phyloP scores from a whole-genome alignment of 1,140 invertebrate species.

The Drosophila fuyamai region DNA sequence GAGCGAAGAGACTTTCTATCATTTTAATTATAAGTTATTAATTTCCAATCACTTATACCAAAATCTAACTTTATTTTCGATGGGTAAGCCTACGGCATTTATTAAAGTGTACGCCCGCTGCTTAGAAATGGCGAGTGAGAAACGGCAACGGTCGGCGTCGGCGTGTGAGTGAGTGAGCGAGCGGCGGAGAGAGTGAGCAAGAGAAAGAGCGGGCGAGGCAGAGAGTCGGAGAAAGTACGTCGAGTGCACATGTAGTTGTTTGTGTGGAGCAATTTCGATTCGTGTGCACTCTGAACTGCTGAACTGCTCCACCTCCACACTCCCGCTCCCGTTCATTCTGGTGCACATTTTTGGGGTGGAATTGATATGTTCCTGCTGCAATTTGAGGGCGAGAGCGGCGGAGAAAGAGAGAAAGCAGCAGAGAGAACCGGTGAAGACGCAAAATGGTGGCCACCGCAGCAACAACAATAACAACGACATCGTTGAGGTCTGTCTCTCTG shows the following conservation, averaged over 20 bases:
- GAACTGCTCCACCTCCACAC: constrained; percentile 7
- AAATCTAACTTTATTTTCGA: not conserved
- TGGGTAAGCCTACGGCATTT: not conserved
- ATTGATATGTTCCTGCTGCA: constrained; percentile 45
- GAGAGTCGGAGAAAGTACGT: constrained; percentile 28
- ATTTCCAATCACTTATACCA: not conserved
- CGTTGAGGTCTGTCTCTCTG: constrained; percentile 54
- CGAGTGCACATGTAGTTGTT: constrained; percentile 21
- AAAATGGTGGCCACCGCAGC: constrained; percentile 79
- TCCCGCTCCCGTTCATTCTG: constrained; percentile 7
- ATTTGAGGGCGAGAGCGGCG: constrained; percentile 2
- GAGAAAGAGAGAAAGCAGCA: constrained; percentile 15
- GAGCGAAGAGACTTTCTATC: too few species aligned
- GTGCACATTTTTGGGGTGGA: constrained; percentile 54
- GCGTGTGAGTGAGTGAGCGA: constrained; percentile 57
- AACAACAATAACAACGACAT: constrained; percentile 59
- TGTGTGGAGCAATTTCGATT: constrained; percentile 50
- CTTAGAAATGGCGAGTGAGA: constrained; percentile 50
- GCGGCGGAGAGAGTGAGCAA: constrained; percentile 26
- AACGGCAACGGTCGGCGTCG: constrained; percentile 55
- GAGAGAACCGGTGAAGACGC: constrained; percentile 57
- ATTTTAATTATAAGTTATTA: too few species aligned
- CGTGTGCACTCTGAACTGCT: constrained; percentile 49
- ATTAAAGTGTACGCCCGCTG: constrained; percentile 26
- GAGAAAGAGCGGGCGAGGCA: constrained; percentile 57